Percentiles rank a stretch among this genome's conserved stretches.
Evolutionary conservation across 2,888 invertebrate species (phyloP).

Genomic region (Agonopterix arenella): DNA sequence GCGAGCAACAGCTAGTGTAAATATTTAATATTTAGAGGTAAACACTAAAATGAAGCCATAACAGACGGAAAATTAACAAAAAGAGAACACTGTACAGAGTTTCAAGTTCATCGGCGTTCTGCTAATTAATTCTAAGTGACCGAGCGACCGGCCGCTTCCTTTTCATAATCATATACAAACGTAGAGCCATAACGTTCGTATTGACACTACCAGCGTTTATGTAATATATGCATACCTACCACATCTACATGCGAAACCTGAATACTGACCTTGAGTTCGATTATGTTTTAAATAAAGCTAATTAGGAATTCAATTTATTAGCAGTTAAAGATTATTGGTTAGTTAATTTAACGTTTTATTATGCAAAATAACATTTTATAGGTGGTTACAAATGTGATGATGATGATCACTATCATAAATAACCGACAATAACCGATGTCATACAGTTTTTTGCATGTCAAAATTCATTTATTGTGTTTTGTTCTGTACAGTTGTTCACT

Average conservation of each 20-base stretch:
- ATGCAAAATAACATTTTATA: too few species aligned
- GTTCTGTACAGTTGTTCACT: too few species aligned
- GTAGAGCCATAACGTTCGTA: slow-evolving; percentile 24
- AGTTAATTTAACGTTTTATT: too few species aligned
- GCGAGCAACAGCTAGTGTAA: too few species aligned
- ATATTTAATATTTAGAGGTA: too few species aligned
- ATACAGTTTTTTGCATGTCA: too few species aligned
- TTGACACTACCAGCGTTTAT: slow-evolving; percentile 17
- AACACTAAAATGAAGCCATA: too few species aligned
- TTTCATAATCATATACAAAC: slow-evolving; percentile 24
- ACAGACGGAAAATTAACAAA: not conserved
- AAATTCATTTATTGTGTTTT: too few species aligned
- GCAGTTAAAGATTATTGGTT: not conserved
- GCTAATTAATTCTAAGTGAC: slow-evolving; percentile 31
- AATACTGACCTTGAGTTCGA: slow-evolving; percentile 27
- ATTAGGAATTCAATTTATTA: slow-evolving; percentile 1
- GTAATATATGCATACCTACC: slow-evolving; percentile 15
- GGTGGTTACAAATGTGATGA: too few species aligned
- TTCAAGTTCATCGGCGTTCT: slow-evolving; percentile 3
- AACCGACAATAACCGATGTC: too few species aligned
- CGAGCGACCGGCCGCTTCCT: slow-evolving; percentile 32
- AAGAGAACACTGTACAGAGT: not conserved
- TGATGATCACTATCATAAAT: too few species aligned
- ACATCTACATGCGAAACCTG: slow-evolving; percentile 23
- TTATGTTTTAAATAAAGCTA: slow-evolving; percentile 1